Evolutionary conservation across 2,888 invertebrate species (phyloP), one percentile per base, ranked within the genome.

Genomic region (Scelioninae gen. 1): DNA sequence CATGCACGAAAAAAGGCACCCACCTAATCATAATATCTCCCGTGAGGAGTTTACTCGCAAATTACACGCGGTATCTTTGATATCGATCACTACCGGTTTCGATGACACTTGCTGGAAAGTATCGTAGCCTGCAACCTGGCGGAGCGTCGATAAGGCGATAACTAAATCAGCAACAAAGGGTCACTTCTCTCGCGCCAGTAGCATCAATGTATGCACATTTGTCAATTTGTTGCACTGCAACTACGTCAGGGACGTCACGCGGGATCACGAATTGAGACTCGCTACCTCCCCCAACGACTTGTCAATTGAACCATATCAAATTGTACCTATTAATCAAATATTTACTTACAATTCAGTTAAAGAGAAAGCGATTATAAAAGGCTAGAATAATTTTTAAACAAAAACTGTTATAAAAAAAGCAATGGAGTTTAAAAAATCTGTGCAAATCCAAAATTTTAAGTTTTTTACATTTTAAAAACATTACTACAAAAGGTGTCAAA

Each of bases 21-120:
- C 86, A 92, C 92, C 92, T 92, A 91, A 91, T 91, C 92, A 92
- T 92, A 92, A 92, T 92, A 92, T 88, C 89, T 87, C 87, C 86
- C 80, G 87, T 86, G 8, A 87, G 87, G 84, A 88, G 85, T 87
- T 89, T 87, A 87, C 90, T 89, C 87, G 86, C 83, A 82, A 84
- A 81, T 58, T 66, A 53, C 65, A 58, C 79, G 60, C 80, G 62
- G 66, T 31, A 65, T 58, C 65, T 87, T 84, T 75, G 23, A 68
- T 38, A 83, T 85, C 49, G 63, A 65, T 82, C 87, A 86, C 88
- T 85, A 84, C 84, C 86, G 84, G 79, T 53, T 83, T 66, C 60
- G 47, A 45, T 77, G 76, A 78, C 65, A 75, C 81, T 79, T 84
- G 84, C 76, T 56, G 47, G 72, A 78, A 77, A 71, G 68, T 77